Evolutionary conservation across 2,113 vertebrate species (phyloP).

Genomic region (Colinus virginianus): DNA sequence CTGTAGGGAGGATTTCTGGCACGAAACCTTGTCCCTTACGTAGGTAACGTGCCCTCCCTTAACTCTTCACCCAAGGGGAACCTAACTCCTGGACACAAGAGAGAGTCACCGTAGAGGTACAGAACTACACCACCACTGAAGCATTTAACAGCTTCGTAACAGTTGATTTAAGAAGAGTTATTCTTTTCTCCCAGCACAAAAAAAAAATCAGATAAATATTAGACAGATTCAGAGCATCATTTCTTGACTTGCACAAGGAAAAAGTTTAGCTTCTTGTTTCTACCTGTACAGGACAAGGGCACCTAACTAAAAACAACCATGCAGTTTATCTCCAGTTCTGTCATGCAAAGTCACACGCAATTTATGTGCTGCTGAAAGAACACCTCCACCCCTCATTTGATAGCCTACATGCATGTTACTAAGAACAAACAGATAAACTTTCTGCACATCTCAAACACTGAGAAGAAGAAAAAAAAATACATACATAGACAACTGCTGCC

Average conservation of each 20-base stretch:
- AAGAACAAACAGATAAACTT: not conserved
- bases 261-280: not conserved
- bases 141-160: not conserved
- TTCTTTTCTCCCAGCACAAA: not conserved
- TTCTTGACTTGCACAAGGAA: not conserved
- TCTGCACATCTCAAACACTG: not conserved
- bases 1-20: not conserved
- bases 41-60: not conserved
- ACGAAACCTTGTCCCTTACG: not conserved
- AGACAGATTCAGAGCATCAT: not conserved
- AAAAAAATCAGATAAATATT: not conserved
- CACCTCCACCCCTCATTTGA: not conserved
- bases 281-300: not conserved
- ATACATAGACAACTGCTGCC: not conserved
- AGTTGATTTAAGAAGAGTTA: not conserved
- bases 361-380: not conserved
- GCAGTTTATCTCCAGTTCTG: not conserved
- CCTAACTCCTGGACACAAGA: not conserved
- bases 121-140: not conserved
- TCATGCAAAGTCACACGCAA: not conserved
- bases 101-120: not conserved
- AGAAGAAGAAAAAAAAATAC: not conserved
- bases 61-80: not conserved
- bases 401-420: not conserved
- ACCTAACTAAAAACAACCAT: accelerated